Base-by-base conservation (phyloP, 37 sponge, comb jelly and placozoan species). In the Ephydatia muelleri region DNA sequence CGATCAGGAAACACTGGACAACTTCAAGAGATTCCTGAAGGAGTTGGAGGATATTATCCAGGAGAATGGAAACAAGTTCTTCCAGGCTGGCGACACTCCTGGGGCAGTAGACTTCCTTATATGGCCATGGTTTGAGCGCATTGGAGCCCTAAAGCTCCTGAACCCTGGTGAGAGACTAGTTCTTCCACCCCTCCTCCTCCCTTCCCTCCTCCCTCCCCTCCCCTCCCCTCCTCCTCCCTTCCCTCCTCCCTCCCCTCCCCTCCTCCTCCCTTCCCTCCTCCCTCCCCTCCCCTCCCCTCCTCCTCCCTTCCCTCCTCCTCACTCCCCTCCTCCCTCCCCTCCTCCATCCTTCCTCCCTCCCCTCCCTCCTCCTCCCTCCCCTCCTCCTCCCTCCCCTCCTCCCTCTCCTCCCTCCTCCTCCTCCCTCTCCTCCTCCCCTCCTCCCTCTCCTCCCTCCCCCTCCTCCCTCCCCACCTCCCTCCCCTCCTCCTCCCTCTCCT, bases 81-180 rank as follows among this genome's bases (percentile, higher is more conserved):
- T 88, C 40, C 79, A 82, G 25, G 93, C 87, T 9, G 34, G 65
- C 21, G 85, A 81, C 34, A 73, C 38, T 38, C 77, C 93, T 64
- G 72, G 43, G 38, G 93, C 93, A 0, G 85, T 73, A 2, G 93
- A 93, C 49, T 78, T 74, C 30, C 67, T 93, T 35, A 32, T 88
- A 11, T 93, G 93, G 93, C 93, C 93, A 37, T 89, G 89, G 87
- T 38, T 93, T 48, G 93, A 93, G 65, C 67, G 93, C 13, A 48
- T 92, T 68, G 89, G 76, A 74, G 83, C 65, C 39, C 35, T 67
- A 8, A 81, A 68, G 71, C 11, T 26, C 27, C 23, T 82, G 33
- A 70, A 19, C 21, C 81, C 87, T 2, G 81, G 87, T 87, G 66
- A 80, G 80, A 77, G 48, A 69, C 5, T 65, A 83, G 21, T 38